Base-by-base conservation (phyloP, 2,888 invertebrate genomes). In the Hyposoter dolosus region DNA sequence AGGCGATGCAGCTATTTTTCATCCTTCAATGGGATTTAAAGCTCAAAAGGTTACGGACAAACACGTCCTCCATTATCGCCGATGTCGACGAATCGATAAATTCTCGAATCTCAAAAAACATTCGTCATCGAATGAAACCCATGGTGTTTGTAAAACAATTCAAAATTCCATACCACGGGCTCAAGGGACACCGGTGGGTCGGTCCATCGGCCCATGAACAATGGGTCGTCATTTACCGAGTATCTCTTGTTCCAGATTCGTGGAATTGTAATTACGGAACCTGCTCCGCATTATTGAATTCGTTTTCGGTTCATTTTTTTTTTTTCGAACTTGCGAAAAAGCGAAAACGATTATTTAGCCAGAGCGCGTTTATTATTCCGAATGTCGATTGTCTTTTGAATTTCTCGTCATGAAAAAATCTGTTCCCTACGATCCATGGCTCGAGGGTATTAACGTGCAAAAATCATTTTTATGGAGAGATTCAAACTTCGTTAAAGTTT, bases 21-120 rank as follows among this genome's bases (percentile, higher is more conserved):
- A 69, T 23, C 47, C 56, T 82, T 47, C 75, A 69, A 69, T 47
- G n/a, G 60, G 40, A 69, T 68, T 82, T 35, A 50, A 76, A 71
- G 53, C 60, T 43, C 28, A 71, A 75, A 71, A 82, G 19, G 76
- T 35, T 32, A 35, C 23, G 65, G 17, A 17, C 63, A 47, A 35
- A 47, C 50, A 68, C 23, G 32, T 65, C 35, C 40, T 47, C 15
- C 32, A 47, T 50, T 65, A 32, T 56, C 32, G n/a, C 28, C 10
- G n/a, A n/a, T 17, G 28, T 43, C 66, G 32, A 19, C 45, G 47
- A 17, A 60, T 32, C 35, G 45, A 69, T 75, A 75, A 82, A 76
- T 82, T 76, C 75, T 17, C 60, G 53, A 43, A 3, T 40, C 40
- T 6, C 66, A n/a, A 74, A 80, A 50, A 74, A 35, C 80, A 35